A percentile compares a stretch with the other conserved stretches of the same genome.
Evolutionary conservation across 92 coral and sea anemone species (phyloP).

Genomic region (Phenganax marumi): DNA sequence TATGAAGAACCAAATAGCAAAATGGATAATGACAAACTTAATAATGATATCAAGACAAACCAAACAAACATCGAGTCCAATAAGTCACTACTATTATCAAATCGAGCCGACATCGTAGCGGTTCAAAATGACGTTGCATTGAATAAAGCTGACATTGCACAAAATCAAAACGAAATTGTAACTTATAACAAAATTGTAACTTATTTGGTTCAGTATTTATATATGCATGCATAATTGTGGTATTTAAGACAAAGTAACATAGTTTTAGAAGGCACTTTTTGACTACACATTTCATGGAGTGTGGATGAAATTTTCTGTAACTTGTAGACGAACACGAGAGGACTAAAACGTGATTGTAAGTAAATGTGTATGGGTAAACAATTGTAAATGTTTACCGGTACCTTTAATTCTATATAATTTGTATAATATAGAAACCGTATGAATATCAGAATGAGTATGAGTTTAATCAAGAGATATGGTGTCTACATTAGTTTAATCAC

Average conservation of each 20-base stretch:
- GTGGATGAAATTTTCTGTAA: background rate
- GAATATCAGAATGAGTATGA: background rate
- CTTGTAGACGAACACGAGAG: background rate
- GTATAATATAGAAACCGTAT: slow-evolving; percentile 12
- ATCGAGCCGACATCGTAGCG: too few relatives aligned
- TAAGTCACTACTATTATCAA: too few relatives aligned
- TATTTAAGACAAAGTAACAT: background rate
- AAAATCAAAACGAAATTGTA: too few relatives aligned
- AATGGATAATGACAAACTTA: too few relatives aligned
- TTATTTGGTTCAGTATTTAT: too few relatives aligned
- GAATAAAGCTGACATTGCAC: too few relatives aligned
- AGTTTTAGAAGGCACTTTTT: background rate
- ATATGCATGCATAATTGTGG: background rate
- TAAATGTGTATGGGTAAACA: background rate
- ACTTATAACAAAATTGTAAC: too few relatives aligned
- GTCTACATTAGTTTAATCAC: slow-evolving; percentile 5
- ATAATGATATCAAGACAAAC: too few relatives aligned
- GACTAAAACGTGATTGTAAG: slow-evolving; percentile 1
- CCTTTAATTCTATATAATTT: background rate
- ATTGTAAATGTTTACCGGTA: background rate
- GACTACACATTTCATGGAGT: background rate
- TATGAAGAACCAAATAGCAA: too few relatives aligned
- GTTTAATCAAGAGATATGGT: background rate
- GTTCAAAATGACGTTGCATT: too few relatives aligned
- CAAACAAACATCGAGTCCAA: too few relatives aligned